A percentile compares a stretch with the other conserved stretches of the same genome.
phyloP scores from a whole-genome alignment of 2,888 invertebrate species.

The Schizaphis graminum region DNA sequence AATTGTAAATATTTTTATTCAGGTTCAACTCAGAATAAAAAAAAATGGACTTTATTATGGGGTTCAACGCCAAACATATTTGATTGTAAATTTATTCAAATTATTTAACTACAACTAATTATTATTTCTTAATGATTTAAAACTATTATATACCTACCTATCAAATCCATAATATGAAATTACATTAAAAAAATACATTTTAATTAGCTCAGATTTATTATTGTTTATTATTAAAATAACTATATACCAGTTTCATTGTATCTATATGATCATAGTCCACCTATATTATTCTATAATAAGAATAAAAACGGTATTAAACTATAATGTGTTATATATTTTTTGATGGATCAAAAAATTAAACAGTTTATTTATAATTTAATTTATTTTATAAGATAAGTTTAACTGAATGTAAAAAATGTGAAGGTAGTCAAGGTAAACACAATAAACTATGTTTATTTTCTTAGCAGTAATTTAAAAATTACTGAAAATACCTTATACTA shows the following conservation, averaged over 20 bases:
- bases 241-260: background rate
- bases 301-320: background rate
- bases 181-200: background rate
- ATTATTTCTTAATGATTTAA: background rate
- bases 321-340: background rate
- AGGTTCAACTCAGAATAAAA: background rate
- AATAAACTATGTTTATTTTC: background rate
- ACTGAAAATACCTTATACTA: background rate
- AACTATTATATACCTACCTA: background rate
- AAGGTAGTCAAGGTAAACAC: background rate
- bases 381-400: background rate
- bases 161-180: background rate
- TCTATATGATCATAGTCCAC: background rate
- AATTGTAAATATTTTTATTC: background rate
- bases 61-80: background rate
- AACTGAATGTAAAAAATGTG: background rate
- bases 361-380: background rate
- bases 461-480: background rate
- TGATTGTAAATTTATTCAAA: background rate
- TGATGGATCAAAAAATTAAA: background rate
- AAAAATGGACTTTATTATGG: too few relatives aligned
- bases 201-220: background rate
- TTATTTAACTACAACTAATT: background rate
- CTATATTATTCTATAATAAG: background rate
- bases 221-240: background rate